Percentiles rank a stretch among this genome's conserved stretches.
Conservation (phyloP, 2,888 invertebrate species). For the Xestia c-nigrum region DNA sequence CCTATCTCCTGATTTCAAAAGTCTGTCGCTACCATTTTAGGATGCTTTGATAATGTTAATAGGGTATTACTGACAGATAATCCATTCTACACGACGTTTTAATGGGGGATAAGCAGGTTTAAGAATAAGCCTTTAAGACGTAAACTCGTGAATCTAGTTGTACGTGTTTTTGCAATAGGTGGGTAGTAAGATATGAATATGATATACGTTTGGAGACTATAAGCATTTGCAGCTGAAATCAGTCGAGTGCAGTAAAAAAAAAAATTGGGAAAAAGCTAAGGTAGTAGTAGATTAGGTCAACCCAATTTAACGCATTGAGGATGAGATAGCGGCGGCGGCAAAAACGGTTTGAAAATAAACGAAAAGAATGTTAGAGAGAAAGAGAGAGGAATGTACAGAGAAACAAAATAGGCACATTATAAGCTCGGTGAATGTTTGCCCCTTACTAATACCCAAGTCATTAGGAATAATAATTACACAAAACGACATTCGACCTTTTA, state of each 20-base stretch:
- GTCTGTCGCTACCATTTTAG: conserved; percentile 55
- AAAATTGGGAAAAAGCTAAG: not conserved
- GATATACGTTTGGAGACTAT: not conserved
- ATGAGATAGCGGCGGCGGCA: not conserved
- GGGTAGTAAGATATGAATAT: not conserved
- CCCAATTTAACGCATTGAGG: not conserved
- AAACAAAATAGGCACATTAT: not conserved
- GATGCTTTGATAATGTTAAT: conserved; percentile 55
- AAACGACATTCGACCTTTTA: conserved; percentile 19
- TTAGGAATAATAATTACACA: not conserved
- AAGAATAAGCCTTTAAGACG: conserved; percentile 41
- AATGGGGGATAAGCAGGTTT: conserved; percentile 59
- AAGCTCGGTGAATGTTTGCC: not conserved
- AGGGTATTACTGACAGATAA: conserved; percentile 54
- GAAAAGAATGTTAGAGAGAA: not conserved
- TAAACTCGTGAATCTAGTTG: conserved; percentile 33
- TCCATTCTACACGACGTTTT: conserved; percentile 60
- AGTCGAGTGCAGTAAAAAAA: not conserved
- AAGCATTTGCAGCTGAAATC: not conserved
- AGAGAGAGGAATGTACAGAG: not conserved
- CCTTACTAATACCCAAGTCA: not conserved
- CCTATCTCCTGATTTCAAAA: conserved; percentile 56
- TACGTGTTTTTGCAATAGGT: conserved; percentile 3
- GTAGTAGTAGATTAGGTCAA: not conserved
- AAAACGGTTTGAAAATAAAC: not conserved